Conservation (phyloP, 2,113 vertebrate species). For the Siniperca knerii region DNA sequence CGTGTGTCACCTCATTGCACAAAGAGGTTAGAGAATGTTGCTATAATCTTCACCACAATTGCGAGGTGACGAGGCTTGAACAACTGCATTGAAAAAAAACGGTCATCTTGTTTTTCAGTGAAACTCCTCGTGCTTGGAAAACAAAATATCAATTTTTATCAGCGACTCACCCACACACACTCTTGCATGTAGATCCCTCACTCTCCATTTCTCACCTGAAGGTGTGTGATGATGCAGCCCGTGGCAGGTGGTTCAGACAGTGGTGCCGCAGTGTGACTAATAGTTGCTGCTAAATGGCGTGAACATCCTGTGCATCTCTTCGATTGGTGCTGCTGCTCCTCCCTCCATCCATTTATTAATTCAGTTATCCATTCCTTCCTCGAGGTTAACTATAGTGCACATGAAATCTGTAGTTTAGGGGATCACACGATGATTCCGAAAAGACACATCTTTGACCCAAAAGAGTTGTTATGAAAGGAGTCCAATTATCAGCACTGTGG, state of each 20-base stretch:
- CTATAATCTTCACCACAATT: background rate
- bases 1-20: background rate
- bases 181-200: background rate
- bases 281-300: conserved; percentile 26
- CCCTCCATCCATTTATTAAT: background rate
- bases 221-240: conserved; percentile 37
- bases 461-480: conserved; percentile 8
- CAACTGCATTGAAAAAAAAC: background rate
- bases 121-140: background rate
- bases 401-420: background rate
- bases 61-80: background rate
- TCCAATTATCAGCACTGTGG: background rate
- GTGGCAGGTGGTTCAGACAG: conserved; percentile 28
- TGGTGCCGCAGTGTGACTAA: conserved; percentile 45
- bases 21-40: background rate
- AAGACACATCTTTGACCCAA: background rate
- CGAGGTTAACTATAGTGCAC: background rate
- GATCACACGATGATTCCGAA: conserved; percentile 2
- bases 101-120: background rate
- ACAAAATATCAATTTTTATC: background rate
- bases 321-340: conserved; percentile 4
- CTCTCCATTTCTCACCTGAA: conserved; percentile 32
- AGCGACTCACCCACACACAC: conserved; percentile 1
- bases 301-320: conserved; percentile 44
- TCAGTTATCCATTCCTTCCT: background rate